Percentiles rank a stretch among this genome's conserved stretches.
phyloP scores from a whole-genome alignment of 2,797 vertebrate genomes.

The Arctocebus calabarensis region DNA sequence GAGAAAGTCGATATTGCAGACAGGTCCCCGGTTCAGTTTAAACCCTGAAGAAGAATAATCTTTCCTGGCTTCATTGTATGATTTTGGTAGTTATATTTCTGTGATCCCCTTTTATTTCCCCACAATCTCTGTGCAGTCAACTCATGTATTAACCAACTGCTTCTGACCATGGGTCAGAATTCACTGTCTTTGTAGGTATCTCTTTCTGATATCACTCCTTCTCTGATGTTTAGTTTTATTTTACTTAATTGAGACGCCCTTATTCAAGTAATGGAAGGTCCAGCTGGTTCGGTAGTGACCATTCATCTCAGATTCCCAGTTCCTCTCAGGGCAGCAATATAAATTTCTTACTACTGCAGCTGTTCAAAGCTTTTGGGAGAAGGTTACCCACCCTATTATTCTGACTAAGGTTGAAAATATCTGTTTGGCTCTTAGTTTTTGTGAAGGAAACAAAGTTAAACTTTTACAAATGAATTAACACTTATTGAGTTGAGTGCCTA shows the following conservation, averaged over 20 bases:
- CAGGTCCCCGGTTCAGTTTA: not conserved
- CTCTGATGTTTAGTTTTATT: not conserved
- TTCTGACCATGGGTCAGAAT: not conserved
- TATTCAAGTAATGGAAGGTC: not conserved
- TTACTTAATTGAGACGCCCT: not conserved
- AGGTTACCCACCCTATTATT: not conserved
- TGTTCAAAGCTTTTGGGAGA: not conserved
- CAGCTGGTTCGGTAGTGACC: not conserved
- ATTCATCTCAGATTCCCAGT: not conserved
- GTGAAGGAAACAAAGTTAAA: not conserved
- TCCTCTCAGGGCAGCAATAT: not conserved
- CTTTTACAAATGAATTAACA: constrained; percentile 27
- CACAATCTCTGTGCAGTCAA: not conserved
- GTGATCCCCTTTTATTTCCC: not conserved
- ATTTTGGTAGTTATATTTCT: not conserved
- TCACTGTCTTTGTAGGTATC: not conserved
- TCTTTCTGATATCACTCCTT: not conserved
- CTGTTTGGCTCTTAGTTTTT: not conserved
- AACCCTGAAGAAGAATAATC: not conserved
- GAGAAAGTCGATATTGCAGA: not conserved
- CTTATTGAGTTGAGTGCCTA: not conserved
- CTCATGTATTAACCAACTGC: not conserved
- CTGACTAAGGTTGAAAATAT: not conserved
- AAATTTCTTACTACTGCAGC: not conserved
- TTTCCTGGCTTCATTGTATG: not conserved